Base-by-base conservation (phyloP, 2,113 vertebrate genomes). In the Alexandromys fortis region DNA sequence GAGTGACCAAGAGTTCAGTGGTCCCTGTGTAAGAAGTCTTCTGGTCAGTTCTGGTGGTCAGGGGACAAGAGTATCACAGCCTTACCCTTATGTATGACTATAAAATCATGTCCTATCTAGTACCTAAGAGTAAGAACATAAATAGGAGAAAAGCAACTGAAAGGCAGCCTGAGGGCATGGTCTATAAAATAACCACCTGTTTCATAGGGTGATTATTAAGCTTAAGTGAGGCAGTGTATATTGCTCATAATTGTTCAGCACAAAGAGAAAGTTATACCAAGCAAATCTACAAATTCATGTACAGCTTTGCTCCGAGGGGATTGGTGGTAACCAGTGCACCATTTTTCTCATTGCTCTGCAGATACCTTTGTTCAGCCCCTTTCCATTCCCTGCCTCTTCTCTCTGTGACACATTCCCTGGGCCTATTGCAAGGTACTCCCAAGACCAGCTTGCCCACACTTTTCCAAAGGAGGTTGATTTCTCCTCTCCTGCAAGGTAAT, bases 331-430 rank as follows among this genome's bases (percentile, higher is more conserved):
- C 58, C 72, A 5, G 21, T 91, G 5, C 61, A 72, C 63, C 47
- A 1, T 73, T 55, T 92, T 97, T 95, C n/a, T 97, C 61, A 47
- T 0, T 93, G 89, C 55, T 92, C 90, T 90, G 2, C 97, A 98
- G 98, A 47, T 86, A 95, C 97, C 98, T 5, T 45, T 94, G 10
- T 81, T 92, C 67, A 90, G 58, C 77, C 85, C 98, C 72, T 96
- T 98, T 96, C 98, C 93, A 65, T 99, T 99, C 88, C 98, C 99
- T 82, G 98, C 98, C 68, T 94, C 97, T 94, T 55, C 95, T 90
- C 13, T 86, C 26, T 94, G 30, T 91, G 98, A 97, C 96, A 89
- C 97, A 13, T 98, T 99, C 92, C 98, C 99, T 24, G 97, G 98
- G 90, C 98, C 97, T 55, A 96, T 98, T 95, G 92, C 98, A 92